Evolutionary conservation across 2,797 vertebrate genomes (phyloP).

Genomic region (Tauraco hartlaubi): DNA sequence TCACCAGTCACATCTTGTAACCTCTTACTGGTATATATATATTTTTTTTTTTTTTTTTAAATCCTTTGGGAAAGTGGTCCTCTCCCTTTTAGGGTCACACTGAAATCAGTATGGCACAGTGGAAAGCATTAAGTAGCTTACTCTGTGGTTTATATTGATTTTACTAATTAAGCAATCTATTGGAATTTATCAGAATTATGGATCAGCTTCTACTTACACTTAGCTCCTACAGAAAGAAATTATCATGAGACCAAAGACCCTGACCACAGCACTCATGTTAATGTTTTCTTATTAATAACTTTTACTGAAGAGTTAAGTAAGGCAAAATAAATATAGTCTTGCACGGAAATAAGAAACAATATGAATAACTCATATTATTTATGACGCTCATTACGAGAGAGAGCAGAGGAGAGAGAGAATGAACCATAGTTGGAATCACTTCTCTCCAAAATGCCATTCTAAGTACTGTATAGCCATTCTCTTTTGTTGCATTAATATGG

Average conservation of each 20-base stretch:
- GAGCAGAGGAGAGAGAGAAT: not conserved
- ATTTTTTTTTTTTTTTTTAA: not conserved
- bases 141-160: not conserved
- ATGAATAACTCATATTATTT: not conserved
- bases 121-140: not conserved
- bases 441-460: not conserved
- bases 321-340: not conserved
- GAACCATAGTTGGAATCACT: not conserved
- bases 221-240: not conserved
- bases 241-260: not conserved
- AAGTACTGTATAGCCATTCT: not conserved
- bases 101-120: not conserved
- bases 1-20: not conserved
- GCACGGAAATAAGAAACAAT: not conserved
- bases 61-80: not conserved
- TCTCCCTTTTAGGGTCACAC: not conserved
- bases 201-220: not conserved
- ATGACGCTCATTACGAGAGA: not conserved
- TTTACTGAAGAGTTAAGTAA: not conserved
- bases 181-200: not conserved
- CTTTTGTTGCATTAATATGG: not conserved
- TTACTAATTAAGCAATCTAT: not conserved
- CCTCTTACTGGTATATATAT: not conserved
- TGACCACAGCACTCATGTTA: not conserved
- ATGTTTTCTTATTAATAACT: not conserved